Evolutionary conservation across 1,140 invertebrate genomes (phyloP).

Genomic region (Epicauta chinensis): DNA sequence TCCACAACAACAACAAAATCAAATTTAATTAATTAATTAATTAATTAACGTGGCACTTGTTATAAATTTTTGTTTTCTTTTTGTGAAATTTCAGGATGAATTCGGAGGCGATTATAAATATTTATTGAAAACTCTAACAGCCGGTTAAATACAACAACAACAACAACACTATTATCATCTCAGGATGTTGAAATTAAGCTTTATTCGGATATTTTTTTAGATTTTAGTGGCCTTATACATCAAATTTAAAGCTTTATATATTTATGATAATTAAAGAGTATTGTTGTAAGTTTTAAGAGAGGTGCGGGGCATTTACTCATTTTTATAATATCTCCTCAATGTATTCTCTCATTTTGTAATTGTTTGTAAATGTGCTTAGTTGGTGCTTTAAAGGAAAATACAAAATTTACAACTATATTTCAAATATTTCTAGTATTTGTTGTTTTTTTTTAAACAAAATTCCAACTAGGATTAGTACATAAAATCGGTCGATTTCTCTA

Average conservation of each 20-base stretch:
- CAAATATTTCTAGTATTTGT: slow-evolving; percentile 10
- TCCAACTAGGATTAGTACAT: too few relatives aligned
- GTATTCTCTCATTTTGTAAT: slow-evolving; percentile 23
- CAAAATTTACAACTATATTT: slow-evolving; percentile 18
- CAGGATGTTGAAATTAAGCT: slow-evolving; percentile 4
- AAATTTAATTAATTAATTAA: too few relatives aligned
- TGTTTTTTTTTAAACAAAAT: too few relatives aligned
- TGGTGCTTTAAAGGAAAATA: slow-evolving; percentile 22
- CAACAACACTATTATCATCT: slow-evolving; percentile 2
- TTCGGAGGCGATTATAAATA: slow-evolving; percentile 36
- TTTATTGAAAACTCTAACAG: slow-evolving; percentile 34
- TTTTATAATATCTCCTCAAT: not conserved
- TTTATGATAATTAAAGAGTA: not conserved
- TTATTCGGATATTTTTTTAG: slow-evolving; percentile 9
- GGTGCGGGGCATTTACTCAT: slow-evolving; percentile 21
- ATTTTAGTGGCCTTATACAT: slow-evolving; percentile 27
- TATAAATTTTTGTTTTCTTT: slow-evolving; percentile 32
- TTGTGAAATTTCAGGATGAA: too few relatives aligned
- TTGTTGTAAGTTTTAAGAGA: slow-evolving; percentile 14
- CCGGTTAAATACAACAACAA: slow-evolving; percentile 27
- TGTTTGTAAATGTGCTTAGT: slow-evolving; percentile 32
- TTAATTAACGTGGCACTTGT: slow-evolving; percentile 8
- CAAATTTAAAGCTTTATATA: slow-evolving; percentile 18
- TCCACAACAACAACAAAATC: not conserved
- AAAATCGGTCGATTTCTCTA: too few relatives aligned